phyloP scores from a whole-genome alignment of 2,113 vertebrate species.

The Felis chaus region DNA sequence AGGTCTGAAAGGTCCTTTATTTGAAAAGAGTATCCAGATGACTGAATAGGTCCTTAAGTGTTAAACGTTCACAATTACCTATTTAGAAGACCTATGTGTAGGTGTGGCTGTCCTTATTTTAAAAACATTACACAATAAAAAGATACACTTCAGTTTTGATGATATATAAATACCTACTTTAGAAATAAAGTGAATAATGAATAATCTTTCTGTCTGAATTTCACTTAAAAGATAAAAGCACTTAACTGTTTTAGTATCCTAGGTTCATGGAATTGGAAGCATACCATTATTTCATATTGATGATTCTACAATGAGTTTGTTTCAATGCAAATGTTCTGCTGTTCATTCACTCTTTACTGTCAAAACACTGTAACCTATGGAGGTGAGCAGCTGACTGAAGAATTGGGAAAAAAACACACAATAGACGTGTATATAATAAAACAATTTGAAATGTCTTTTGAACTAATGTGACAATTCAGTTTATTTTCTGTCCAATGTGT shows the following conservation, averaged over 20 bases:
- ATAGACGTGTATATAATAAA: neutral
- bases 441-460: neutral
- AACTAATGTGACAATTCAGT: slow-evolving; percentile 38
- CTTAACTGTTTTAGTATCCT: neutral
- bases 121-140: neutral
- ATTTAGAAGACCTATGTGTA: neutral
- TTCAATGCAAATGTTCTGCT: neutral
- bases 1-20: neutral
- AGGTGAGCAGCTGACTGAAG: neutral
- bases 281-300: neutral
- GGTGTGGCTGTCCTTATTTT: neutral
- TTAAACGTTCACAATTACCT: neutral
- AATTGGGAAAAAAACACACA: neutral
- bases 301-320: neutral
- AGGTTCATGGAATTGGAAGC: neutral
- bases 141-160: neutral
- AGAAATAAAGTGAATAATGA: slow-evolving; percentile 1
- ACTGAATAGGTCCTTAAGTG: neutral
- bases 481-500: slow-evolving; percentile 54
- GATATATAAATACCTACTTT: neutral
- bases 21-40: neutral
- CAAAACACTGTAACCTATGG: neutral
- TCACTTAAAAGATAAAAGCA: neutral
- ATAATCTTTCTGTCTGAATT: slow-evolving; percentile 20
- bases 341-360: neutral